Evolutionary conservation across 2,113 vertebrate genomes (phyloP).

Genomic region (Ahaetulla prasina): DNA sequence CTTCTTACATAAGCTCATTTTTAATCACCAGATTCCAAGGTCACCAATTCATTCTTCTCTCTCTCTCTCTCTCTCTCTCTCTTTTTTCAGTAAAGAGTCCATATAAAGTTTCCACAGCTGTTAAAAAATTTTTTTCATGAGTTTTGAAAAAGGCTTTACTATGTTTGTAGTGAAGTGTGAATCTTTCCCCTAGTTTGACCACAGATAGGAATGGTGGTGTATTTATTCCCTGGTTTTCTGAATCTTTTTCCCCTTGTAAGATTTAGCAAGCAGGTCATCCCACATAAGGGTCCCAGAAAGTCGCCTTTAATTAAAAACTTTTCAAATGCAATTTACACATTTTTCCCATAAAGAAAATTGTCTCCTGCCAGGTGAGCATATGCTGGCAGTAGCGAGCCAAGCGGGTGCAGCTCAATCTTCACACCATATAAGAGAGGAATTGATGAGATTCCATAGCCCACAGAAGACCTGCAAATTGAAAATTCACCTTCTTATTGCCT

Average conservation of each 20-base stretch:
- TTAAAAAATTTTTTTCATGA: background rate
- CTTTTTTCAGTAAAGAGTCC: background rate
- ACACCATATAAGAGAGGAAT: background rate
- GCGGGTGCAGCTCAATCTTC: background rate
- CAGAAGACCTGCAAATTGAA: slow-evolving; percentile 60
- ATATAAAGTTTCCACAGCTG: background rate
- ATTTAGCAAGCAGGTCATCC: background rate
- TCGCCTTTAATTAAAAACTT: slow-evolving; percentile 48
- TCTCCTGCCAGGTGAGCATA: slow-evolving; percentile 24
- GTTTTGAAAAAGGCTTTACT: background rate
- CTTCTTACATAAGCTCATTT: too few relatives aligned
- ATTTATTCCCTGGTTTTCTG: slow-evolving; percentile 7
- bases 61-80: background rate
- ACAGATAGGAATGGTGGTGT: background rate
- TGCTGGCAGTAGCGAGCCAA: background rate
- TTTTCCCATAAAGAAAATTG: slow-evolving; percentile 57
- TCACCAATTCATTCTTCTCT: background rate
- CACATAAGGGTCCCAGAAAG: background rate
- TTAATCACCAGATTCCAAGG: background rate
- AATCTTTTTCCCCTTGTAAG: background rate
- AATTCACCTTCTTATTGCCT: slow-evolving; percentile 34
- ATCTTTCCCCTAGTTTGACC: background rate
- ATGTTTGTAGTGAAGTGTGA: background rate
- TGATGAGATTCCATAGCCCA: slow-evolving; percentile 52
- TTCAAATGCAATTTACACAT: slow-evolving; percentile 56